Evolutionary conservation across 2,113 vertebrate genomes (phyloP), one percentile per base, ranked within the genome.

Genomic region (Megaceryle maxima): DNA sequence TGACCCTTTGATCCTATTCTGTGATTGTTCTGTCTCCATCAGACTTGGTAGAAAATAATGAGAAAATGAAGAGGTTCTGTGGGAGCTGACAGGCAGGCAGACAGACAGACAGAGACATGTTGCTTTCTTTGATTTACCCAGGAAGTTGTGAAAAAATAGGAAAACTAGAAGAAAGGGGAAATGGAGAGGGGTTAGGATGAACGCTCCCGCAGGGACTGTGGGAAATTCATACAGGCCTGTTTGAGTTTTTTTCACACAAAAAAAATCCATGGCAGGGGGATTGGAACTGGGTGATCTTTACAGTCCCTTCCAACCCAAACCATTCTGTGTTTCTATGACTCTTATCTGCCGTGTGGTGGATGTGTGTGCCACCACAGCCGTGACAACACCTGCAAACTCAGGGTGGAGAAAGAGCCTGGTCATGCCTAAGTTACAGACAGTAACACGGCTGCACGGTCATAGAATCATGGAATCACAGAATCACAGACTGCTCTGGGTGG

Each of bases 301-400:
- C 10, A 29, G 17, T 4, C 55, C 55, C 22, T 56, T 56, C 55
- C 29, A 56, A 33, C 29, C 28, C 63, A 44, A 31, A 7, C 28
- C 19, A 31, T 19, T 66, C 33, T 9, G 9, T 44, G 39, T 21
- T 31, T 64, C 39, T 19, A 6, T 66, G 39, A 31, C 20, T 64
- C 37, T 16, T 16, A 10, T 55, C 55, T 16, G 10, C 62, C 9
- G 20, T 12, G 1, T 26, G 3, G 31, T 3, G 48, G 5, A 43
- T 4, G 62, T 4, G 35, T 2, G 1, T 5, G 3, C 25, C 46
- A 28, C 68, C 68, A 7, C 4, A 4, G 29, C 44, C 43, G 5
- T 6, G 29, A 53, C n/a, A 20, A 41, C 2, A 33, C 21, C 83
- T 19, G 62, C 41, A 50, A 24, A 35, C 29, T 19, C 43, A 5